Percentiles rank a stretch among this genome's conserved stretches.
These are phyloP conservation scores for Reinhardtius hippoglossoides DNA, from an alignment of 2,113 vertebrate species.

Conservation along the genomic window DNA sequence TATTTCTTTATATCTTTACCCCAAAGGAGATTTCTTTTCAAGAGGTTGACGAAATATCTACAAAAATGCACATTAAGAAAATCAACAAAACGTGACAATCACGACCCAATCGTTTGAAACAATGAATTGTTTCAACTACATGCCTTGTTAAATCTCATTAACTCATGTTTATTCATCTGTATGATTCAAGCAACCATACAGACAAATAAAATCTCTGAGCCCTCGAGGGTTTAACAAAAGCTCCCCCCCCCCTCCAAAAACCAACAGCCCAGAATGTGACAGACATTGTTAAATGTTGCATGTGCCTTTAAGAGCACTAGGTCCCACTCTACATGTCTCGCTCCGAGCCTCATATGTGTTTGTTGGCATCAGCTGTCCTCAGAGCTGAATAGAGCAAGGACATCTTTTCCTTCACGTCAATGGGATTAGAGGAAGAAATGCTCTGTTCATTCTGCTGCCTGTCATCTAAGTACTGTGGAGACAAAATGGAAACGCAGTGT, in stretches of 20 bases:
- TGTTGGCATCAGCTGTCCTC: conserved; percentile 76
- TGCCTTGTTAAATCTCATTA: conserved; percentile 57
- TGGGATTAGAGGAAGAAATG: conserved; percentile 66
- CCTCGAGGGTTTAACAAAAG: conserved; percentile 46
- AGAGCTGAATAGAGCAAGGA: conserved; percentile 65
- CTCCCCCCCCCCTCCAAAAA: conserved; percentile 4
- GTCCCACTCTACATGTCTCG: conserved; percentile 69
- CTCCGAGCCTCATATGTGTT: conserved; percentile 74
- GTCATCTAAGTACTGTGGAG: conserved; percentile 40
- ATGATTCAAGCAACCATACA: conserved; percentile 46
- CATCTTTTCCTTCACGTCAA: conserved; percentile 64
- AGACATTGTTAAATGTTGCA: conserved; percentile 52
- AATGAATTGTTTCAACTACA: conserved; percentile 34
- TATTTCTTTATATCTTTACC: conserved; percentile 8
- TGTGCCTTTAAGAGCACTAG: conserved; percentile 82
- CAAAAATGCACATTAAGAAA: conserved; percentile 11
- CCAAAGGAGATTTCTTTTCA: background rate
- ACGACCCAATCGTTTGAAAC: conserved; percentile 24
- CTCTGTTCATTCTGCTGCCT: conserved; percentile 41
- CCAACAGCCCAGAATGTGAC: conserved; percentile 22
- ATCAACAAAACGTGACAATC: conserved; percentile 2
- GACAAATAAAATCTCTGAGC: conserved; percentile 42
- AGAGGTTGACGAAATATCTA: conserved; percentile 21
- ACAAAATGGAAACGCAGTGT: conserved; percentile 28
- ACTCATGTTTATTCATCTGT: conserved; percentile 48